Evolutionary conservation across 2,113 vertebrate species (phyloP).

Genomic region (Chionodraco myersi): DNA sequence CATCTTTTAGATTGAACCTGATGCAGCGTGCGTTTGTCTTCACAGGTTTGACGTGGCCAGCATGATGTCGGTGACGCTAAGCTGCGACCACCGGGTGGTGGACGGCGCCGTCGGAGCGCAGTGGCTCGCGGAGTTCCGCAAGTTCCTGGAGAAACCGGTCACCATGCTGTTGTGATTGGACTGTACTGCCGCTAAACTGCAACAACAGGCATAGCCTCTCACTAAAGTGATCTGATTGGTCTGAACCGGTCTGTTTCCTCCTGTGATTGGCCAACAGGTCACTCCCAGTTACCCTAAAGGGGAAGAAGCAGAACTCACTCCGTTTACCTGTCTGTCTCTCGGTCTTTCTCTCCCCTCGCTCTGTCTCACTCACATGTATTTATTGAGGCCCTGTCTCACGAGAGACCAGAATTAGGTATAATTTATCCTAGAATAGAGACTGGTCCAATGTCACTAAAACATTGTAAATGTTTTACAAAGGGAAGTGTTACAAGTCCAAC

Average conservation of each 20-base stretch:
- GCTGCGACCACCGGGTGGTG: constrained; percentile 95
- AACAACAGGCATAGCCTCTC: constrained; percentile 36
- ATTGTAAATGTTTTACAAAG: constrained; percentile 49
- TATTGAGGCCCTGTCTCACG: constrained; percentile 67
- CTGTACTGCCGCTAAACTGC: constrained; percentile 37
- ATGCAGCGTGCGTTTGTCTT: background rate
- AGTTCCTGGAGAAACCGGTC: constrained; percentile 91
- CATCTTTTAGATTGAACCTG: background rate
- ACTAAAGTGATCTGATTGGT: constrained; percentile 40
- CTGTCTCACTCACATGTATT: constrained; percentile 57
- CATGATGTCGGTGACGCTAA: constrained; percentile 96
- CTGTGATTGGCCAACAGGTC: constrained; percentile 69
- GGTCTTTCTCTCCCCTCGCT: constrained; percentile 14
- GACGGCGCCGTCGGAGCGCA: constrained; percentile 95
- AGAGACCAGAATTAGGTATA: constrained; percentile 56
- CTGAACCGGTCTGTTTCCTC: constrained; percentile 34
- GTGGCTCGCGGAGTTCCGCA: constrained; percentile 96
- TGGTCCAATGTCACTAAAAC: constrained; percentile 31
- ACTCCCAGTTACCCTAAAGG: constrained; percentile 63
- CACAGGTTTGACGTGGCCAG: constrained; percentile 93
- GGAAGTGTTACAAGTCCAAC: constrained; percentile 67
- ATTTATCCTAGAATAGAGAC: constrained; percentile 44
- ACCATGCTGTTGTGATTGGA: constrained; percentile 91
- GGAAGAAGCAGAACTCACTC: constrained; percentile 69
- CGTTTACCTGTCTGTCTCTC: constrained; percentile 31